Percentiles rank a stretch among this genome's conserved stretches.
Conservation (phyloP, 2,797 vertebrate species). For the Denticeps clupeoides region DNA sequence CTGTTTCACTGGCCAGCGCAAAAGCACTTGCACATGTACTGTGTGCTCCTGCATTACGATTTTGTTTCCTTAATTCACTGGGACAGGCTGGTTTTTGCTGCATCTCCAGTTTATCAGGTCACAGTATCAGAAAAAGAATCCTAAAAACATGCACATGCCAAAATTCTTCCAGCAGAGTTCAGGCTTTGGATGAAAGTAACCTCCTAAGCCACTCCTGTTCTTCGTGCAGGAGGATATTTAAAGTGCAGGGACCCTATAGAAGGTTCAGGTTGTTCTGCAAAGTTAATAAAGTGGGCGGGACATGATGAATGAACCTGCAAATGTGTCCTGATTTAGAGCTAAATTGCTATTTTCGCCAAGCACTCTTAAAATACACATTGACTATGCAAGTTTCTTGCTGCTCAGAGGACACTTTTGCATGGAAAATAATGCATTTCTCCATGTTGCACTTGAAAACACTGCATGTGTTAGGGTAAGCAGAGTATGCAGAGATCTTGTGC, state of each 20-base stretch:
- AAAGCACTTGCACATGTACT: conserved; percentile 22
- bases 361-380: conserved; percentile 59
- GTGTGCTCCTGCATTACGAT: conserved; percentile 28
- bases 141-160: conserved; percentile 31
- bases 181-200: conserved; percentile 55
- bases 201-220: conserved; percentile 48
- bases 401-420: conserved; percentile 36
- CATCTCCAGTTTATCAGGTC: conserved; percentile 16
- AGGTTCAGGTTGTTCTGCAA: conserved; percentile 64
- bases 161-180: conserved; percentile 55
- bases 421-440: conserved; percentile 46
- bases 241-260: conserved; percentile 64
- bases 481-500: background rate
- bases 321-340: conserved; percentile 59
- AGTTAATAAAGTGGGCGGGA: conserved; percentile 63
- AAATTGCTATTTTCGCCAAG: conserved; percentile 58
- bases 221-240: conserved; percentile 65
- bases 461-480: background rate
- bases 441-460: no score
- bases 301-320: conserved; percentile 66
- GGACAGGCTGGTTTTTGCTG: conserved; percentile 11
- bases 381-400: conserved; percentile 48
- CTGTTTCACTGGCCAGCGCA: no score
- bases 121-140: conserved; percentile 17
- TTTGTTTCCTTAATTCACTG: conserved; percentile 25